Evolutionary conservation across 2,797 vertebrate species (phyloP), one percentile per base, ranked within the genome.

Genomic region (Micromesistius poutassou): DNA sequence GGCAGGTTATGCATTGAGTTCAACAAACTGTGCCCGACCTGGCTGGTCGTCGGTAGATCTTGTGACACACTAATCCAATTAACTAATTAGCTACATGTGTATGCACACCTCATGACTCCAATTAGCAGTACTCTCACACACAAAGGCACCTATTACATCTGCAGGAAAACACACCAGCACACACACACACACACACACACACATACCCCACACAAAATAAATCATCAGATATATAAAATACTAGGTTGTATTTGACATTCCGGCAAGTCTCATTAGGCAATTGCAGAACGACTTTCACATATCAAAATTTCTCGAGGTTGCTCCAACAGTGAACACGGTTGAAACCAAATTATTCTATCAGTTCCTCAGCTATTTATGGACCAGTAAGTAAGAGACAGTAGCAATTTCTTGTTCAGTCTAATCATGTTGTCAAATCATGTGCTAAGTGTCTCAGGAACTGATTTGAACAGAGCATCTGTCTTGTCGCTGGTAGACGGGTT

Each of bases 41-140:
- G 73, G 81, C 72, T 4, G 70, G 74, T 76, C 80, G 74, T 76
- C 80, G 68, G 31, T 83, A 70, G 79, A 89, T 92, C 92, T 89
- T 91, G 90, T 93, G 91, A 92, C 88, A 82, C 84, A 70, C 30
- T 93, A 92, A 93, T 92, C 91, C 90, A 91, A 91, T 92, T 92
- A 91, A 85, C 88, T 83, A 84, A 87, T 93, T 89, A 89, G 88
- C 81, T 85, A 78, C 87, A 84, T 79, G 81, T 83, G 77, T 82
- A 78, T 79, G 85, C 83, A 82, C 80, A 79, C 74, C 71, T 77
- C 28, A 71, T 77, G 80, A 73, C 78, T 81, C 74, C 74, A 82
- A 74, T 86, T 86, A 83, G 75, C 78, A 83, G 83, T 71, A 81
- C 74, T 42, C 74, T 83, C 81, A 86, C 35, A 85, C 79, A 79